These are phyloP conservation scores for Oceanodroma leucorhoa DNA, from an alignment of 2,797 vertebrate species.

Conservation along the genomic window DNA sequence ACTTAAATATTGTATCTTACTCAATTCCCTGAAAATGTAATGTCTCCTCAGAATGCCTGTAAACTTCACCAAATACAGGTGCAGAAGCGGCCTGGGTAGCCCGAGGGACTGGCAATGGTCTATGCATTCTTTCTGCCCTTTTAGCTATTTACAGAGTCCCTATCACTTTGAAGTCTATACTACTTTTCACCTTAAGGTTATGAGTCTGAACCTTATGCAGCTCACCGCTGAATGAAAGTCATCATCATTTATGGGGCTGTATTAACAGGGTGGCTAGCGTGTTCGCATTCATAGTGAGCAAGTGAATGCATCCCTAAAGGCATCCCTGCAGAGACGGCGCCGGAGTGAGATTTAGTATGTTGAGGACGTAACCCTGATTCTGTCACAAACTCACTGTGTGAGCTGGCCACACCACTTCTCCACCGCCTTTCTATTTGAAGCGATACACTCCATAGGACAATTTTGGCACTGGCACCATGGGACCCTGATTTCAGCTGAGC, in stretches of 20 bases:
- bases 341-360: neutral
- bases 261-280: neutral
- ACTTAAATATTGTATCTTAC: neutral
- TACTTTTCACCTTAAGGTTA: neutral
- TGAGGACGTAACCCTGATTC: neutral
- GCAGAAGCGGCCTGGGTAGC: neutral
- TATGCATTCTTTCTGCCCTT: conserved; percentile 8
- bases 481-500: neutral
- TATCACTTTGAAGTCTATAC: conserved; percentile 10
- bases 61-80: neutral
- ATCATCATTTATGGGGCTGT: neutral
- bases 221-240: neutral
- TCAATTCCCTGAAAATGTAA: neutral
- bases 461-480: neutral
- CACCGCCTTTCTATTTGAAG: neutral
- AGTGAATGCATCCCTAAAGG: neutral
- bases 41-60: neutral
- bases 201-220: neutral
- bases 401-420: neutral
- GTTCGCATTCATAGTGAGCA: neutral
- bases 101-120: neutral
- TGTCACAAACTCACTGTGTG: neutral
- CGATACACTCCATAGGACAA: neutral
- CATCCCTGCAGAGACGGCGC: fast-evolving
- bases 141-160: conserved; percentile 3